Base-by-base conservation (phyloP, 1,140 invertebrate genomes). In the Globodera rostochiensis region DNA sequence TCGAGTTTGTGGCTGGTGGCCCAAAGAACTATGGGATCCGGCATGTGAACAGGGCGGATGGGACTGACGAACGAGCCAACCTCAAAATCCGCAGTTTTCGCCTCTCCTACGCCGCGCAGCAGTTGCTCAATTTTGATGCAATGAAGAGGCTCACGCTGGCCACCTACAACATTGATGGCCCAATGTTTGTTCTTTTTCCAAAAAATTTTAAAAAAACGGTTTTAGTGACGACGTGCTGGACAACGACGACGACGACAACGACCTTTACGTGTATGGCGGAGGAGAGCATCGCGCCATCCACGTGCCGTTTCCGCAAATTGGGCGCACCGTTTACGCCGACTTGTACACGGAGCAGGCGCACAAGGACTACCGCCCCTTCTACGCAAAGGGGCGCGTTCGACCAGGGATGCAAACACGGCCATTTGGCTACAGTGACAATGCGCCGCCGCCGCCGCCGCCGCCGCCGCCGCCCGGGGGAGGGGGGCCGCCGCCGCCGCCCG, bases 281-380 rank as follows among this genome's bases (percentile, higher is more conserved):
- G 57, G 57, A 4, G 57, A 60, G 15, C 57, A 60, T 19, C 49
- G 45, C 25, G 49, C 73, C 49, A 74, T 74, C 47, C 50, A 13
- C 0, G 73, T 74, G 21, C 4, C n/a, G 4, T 74, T 74, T 74
- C 73, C 73, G 21, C 73, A 74, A 49, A 74, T 74, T 49, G 73
- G 13, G 0, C 73, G 74, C 25, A 75, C 1, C 25, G 25, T 46
- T 6, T 3, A 49, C 6, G 53, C 74, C 25, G 73, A 74, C 8
- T 4, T 74, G 45, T 74, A 47, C 49, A 50, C 49, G n/a, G 9
- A 70, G 1, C 11, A 45, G 74, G 66, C 66, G n/a, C 74, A 70
- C 5, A 75, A 75, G 13, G 53, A 75, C 47, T 75, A 75, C 15
- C 8, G 74, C 8, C 74, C 74, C 7, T 36, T 75, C 53, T 75